Evolutionary conservation across 1,140 invertebrate genomes (phyloP), one percentile per base, ranked within the genome.

Genomic region (Caenorhabditis brenneri): DNA sequence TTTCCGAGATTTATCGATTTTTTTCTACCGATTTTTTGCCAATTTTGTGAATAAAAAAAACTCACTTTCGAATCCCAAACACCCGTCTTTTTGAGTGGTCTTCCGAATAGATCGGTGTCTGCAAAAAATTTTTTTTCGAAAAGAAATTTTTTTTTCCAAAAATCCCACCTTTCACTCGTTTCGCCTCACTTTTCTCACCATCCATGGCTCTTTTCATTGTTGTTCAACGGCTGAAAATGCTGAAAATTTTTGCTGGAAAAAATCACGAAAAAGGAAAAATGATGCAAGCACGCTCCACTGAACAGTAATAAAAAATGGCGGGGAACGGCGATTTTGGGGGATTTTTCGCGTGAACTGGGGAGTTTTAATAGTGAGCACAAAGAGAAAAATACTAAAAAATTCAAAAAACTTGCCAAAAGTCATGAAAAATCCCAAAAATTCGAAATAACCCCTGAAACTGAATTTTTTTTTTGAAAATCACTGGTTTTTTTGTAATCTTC

Each of bases 21-120:
- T 22, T 22, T 22, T 22, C 24, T 7, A 46, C 22, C 19, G 10
- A 12, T 55, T 55, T 55, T n/a, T 6, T 12, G 15, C 53, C 7
- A 1, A 55, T 27, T 27, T 10, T 2, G 24, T 5, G 0, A n/a
- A n/a, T n/a, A 46, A 4, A 12, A 1, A 55, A 55, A 55, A 55
- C 53, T 55, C 53, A 55, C 58, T 36, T 65, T 65, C 16, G 58
- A 65, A 7, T 81, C 80, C 80, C 80, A 81, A 0, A 33, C 16
- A 1, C 80, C 80, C 5, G n/a, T 42, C 22, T 42, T 33, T n/a
- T 27, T 36, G 0, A 81, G 36, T 19, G 80, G 80, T 42, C 80
- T 15, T 39, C 80, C 80, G 33, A 81, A 81, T 24, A 81, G 42
- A 60, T 81, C 80, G 27, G 80, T 42, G 60, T 55, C 36, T 58